These are phyloP conservation scores for Stenotaenia linearis DNA, from an alignment of 2,888 invertebrate genomes.

Conservation along the genomic window DNA sequence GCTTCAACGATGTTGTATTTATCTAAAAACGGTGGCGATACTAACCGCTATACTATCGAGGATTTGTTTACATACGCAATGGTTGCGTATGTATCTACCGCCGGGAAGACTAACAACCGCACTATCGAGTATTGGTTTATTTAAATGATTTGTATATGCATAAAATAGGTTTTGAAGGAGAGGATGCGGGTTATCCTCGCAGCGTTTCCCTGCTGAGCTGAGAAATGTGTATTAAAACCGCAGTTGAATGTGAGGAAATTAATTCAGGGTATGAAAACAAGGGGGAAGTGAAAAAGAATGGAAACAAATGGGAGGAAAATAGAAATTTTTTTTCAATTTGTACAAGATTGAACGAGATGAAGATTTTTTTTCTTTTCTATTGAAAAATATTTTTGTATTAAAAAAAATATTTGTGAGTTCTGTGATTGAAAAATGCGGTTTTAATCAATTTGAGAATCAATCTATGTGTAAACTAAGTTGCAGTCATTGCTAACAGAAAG, in stretches of 20 bases:
- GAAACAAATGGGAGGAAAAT: not conserved
- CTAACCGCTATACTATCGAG: no score
- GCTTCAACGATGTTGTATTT: no score
- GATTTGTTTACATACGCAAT: no score
- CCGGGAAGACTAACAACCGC: no score
- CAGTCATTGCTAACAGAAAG: not conserved
- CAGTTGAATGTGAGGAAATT: not conserved
- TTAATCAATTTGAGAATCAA: not conserved
- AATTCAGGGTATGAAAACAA: not conserved
- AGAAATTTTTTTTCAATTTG: not conserved
- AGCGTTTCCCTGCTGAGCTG: not conserved
- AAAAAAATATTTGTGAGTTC: no score
- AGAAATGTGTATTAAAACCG: not conserved
- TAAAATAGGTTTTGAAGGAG: not conserved
- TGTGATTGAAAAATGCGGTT: not conserved
- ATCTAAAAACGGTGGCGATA: no score
- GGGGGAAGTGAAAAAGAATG: not conserved
- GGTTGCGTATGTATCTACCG: no score
- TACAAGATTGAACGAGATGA: no score
- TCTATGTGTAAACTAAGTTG: not conserved
- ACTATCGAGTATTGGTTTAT: no score
- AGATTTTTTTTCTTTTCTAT: not conserved
- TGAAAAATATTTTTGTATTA: not conserved
- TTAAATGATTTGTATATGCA: no score
- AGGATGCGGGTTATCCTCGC: not conserved